Evolutionary conservation across 64 coral and sea anemone genomes (phyloP).

Genomic region (Catalaphyllia jardinei): DNA sequence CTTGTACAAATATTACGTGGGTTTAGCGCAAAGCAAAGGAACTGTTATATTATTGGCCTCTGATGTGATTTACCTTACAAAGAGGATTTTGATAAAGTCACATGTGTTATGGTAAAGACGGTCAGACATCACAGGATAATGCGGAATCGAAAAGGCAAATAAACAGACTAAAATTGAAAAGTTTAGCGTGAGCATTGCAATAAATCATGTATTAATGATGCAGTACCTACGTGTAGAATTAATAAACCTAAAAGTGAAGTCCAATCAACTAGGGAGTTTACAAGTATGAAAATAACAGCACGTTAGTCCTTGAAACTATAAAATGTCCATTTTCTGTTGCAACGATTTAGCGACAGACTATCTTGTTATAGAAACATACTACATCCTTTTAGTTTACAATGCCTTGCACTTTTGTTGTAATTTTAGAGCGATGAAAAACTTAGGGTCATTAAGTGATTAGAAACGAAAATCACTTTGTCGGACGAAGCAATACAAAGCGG

Average conservation of each 20-base stretch:
- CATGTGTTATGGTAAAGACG: background rate
- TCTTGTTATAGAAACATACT: background rate
- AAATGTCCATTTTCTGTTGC: background rate
- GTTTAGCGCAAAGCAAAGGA: background rate
- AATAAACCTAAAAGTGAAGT: background rate
- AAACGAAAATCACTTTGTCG: background rate
- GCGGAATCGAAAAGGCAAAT: background rate
- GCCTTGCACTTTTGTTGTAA: background rate
- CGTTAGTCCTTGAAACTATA: too few species aligned
- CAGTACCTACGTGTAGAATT: too few species aligned
- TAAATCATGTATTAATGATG: background rate
- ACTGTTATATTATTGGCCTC: background rate
- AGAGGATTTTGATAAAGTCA: background rate
- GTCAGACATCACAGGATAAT: background rate
- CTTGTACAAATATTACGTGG: background rate
- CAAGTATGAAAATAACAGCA: background rate
- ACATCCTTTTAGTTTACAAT: conserved; percentile 3
- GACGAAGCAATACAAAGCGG: conserved; percentile 8
- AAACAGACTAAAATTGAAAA: background rate
- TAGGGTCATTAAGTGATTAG: background rate
- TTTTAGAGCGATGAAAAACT: conserved; percentile 15
- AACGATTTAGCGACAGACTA: background rate
- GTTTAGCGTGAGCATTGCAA: background rate
- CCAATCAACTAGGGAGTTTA: background rate
- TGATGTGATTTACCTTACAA: conserved; percentile 1